phyloP scores from a whole-genome alignment of 2,888 invertebrate species.

The Blastobasis adustella region DNA sequence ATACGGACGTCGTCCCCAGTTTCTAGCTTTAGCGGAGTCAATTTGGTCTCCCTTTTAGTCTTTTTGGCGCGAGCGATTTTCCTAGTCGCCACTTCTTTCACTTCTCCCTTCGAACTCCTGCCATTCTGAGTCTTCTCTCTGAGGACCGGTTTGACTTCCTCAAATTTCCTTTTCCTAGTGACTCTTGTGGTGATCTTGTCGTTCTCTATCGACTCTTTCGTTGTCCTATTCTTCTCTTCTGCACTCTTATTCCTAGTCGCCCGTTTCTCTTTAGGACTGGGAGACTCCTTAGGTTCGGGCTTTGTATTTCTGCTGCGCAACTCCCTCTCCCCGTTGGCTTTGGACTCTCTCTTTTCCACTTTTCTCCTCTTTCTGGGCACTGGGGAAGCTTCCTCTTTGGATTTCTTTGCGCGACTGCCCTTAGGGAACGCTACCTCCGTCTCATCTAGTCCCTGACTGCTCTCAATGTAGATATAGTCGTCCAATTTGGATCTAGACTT shows the following conservation, averaged over 20 bases:
- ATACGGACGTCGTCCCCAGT: conserved; percentile 39
- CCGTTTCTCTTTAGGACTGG: conserved; percentile 19
- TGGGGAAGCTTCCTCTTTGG: conserved; percentile 37
- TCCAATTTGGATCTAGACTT: conserved; percentile 58
- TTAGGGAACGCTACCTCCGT: conserved; percentile 55
- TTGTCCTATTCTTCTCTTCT: conserved; percentile 34
- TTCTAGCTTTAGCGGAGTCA: conserved; percentile 26
- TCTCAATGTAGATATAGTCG: conserved; percentile 61
- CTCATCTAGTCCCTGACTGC: conserved; percentile 50
- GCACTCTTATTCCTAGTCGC: conserved; percentile 24
- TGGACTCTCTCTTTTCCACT: conserved; percentile 36
- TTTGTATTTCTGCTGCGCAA: conserved; percentile 31
- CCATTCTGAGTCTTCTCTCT: conserved; percentile 64
- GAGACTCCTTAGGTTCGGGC: conserved; percentile 12
- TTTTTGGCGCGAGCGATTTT: conserved; percentile 44
- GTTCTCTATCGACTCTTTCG: conserved; percentile 65
- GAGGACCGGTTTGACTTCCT: conserved; percentile 53
- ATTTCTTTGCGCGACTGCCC: conserved; percentile 36
- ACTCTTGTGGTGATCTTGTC: conserved; percentile 41
- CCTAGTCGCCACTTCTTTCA: conserved; percentile 29
- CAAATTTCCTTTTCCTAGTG: conserved; percentile 50
- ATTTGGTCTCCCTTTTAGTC: conserved; percentile 18
- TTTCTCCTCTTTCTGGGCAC: conserved; percentile 58
- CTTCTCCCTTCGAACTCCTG: conserved; percentile 32
- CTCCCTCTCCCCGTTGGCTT: conserved; percentile 27